Evolutionary conservation across 2,888 invertebrate genomes (phyloP).

Genomic region (Piscicola geometra): DNA sequence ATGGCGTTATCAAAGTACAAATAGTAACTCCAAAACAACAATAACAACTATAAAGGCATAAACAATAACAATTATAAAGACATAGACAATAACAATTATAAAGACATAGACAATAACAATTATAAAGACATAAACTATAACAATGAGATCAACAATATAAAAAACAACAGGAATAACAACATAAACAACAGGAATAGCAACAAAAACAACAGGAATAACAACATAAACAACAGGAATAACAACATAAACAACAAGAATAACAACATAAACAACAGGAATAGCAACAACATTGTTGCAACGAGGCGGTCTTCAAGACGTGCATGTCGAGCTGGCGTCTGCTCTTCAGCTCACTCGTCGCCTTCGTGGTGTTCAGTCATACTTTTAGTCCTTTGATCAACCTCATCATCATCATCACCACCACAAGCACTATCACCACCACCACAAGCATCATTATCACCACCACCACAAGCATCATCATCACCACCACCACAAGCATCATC

Average conservation of each 20-base stretch:
- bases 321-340: background rate
- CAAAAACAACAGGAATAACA: background rate
- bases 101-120: background rate
- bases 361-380: constrained; percentile 14
- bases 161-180: background rate
- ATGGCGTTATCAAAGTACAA: no score
- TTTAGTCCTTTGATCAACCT: constrained; percentile 40
- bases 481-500: no score
- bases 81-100: background rate
- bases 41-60: no score
- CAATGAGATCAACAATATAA: background rate
- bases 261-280: background rate
- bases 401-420: no score
- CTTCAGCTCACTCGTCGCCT: background rate
- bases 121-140: background rate
- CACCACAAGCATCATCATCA: no score
- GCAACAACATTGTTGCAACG: background rate
- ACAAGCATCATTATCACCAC: no score
- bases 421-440: no score
- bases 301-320: background rate
- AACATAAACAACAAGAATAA: background rate
- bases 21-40: no score
- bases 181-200: background rate
- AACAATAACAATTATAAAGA: background rate
- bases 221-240: background rate